phyloP scores from a whole-genome alignment of 2,797 vertebrate genomes.

The Acrossocheilus fasciatus region DNA sequence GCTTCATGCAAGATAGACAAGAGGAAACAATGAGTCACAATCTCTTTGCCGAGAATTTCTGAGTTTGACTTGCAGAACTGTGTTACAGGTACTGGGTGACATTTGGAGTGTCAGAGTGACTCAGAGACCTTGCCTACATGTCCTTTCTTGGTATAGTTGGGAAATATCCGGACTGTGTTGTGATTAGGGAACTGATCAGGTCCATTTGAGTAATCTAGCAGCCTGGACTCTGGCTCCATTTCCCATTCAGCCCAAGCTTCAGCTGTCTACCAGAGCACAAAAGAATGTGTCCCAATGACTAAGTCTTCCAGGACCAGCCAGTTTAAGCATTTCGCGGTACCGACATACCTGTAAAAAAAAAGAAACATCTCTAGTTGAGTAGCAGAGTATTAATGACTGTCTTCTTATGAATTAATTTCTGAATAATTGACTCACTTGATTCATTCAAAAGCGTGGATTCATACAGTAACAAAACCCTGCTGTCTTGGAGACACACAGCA shows the following conservation, averaged over 20 bases:
- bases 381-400: no score
- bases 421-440: no score
- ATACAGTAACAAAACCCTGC: no score
- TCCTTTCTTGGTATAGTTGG: neutral
- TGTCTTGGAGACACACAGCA: no score
- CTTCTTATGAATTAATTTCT: no score
- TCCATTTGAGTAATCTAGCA: constrained; percentile 17
- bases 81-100: neutral
- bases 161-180: neutral
- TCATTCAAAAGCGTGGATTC: no score
- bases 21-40: constrained; percentile 39
- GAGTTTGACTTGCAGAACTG: constrained; percentile 6
- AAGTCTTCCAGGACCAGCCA: neutral
- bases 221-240: constrained; percentile 3
- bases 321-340: no score
- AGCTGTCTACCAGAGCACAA: constrained; percentile 36
- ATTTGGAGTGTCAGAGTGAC: neutral
- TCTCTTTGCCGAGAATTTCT: constrained; percentile 11
- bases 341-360: no score
- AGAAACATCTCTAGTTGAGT: no score
- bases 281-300: constrained; percentile 19
- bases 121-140: neutral
- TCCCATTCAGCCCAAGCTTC: constrained; percentile 14
- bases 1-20: constrained; percentile 27
- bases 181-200: constrained; percentile 21